Percentiles rank a stretch among this genome's conserved stretches.
Evolutionary conservation across 2,113 vertebrate species (phyloP).

Genomic region (Strix aluco): DNA sequence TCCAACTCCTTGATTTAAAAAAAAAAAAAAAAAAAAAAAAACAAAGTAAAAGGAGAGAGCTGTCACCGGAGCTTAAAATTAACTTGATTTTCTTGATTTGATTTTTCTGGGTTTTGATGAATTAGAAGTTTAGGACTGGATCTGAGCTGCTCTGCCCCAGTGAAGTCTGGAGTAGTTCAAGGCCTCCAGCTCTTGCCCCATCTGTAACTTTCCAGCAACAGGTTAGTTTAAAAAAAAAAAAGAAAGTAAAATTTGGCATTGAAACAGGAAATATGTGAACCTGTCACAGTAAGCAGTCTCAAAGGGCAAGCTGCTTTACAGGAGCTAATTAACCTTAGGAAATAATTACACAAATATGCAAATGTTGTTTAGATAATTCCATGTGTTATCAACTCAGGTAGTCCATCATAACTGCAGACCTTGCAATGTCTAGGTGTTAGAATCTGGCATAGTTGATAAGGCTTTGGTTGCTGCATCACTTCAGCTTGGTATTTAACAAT

Average conservation of each 20-base stretch:
- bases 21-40: neutral
- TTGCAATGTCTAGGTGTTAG: conserved; percentile 74
- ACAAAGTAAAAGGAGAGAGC: neutral
- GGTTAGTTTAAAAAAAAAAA: conserved; percentile 77
- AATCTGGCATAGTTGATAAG: conserved; percentile 82
- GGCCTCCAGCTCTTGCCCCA: neutral
- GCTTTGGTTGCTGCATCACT: conserved; percentile 66
- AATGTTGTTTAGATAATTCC: conserved; percentile 96
- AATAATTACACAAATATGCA: conserved; percentile 99
- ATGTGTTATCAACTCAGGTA: conserved; percentile 87
- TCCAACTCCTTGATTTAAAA: neutral
- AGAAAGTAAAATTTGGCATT: conserved; percentile 81
- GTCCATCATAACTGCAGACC: conserved; percentile 86
- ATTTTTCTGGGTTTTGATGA: neutral
- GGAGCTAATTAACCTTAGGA: conserved; percentile 98
- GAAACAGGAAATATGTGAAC: conserved; percentile 82
- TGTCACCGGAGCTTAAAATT: neutral
- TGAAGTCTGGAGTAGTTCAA: neutral
- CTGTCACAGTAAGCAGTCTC: conserved; percentile 92
- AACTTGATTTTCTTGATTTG: neutral
- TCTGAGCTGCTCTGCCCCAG: neutral
- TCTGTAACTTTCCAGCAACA: conserved; percentile 81
- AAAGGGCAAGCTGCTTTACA: conserved; percentile 87
- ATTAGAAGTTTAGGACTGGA: neutral
- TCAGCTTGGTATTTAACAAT: conserved; percentile 73